These are phyloP conservation scores for Aphis craccivora DNA, from an alignment of 1,140 invertebrate species.

Conservation along the genomic window DNA sequence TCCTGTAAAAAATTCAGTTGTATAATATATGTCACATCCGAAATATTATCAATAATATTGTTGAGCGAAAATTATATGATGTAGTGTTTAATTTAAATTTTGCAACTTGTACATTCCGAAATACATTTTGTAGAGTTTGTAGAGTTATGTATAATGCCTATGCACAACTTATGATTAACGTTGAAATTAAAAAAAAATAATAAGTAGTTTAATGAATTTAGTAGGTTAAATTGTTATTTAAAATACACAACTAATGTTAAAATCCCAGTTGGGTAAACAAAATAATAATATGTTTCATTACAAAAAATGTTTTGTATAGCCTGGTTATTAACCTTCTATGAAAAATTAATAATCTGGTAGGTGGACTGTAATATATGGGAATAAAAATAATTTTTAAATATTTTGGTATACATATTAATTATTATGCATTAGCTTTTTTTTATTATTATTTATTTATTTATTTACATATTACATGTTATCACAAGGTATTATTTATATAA, in stretches of 20 bases:
- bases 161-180: too few relatives aligned
- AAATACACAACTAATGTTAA: neutral
- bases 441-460: too few relatives aligned
- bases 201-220: neutral
- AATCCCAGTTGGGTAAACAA: neutral
- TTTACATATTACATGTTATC: too few relatives aligned
- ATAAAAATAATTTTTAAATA: neutral
- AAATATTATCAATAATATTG: neutral
- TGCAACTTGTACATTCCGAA: too few relatives aligned
- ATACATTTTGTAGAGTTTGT: too few relatives aligned
- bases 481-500: too few relatives aligned
- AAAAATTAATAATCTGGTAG: neutral
- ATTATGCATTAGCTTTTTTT: too few relatives aligned
- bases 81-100: neutral
- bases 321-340: neutral
- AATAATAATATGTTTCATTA: neutral
- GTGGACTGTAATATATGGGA: neutral
- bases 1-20: slow-evolving; percentile 62
- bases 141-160: too few relatives aligned
- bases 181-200: neutral
- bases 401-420: neutral
- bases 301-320: neutral
- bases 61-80: neutral
- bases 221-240: neutral
- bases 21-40: neutral